Conservation (phyloP, 2,888 invertebrate genomes). For the Dyspetes luteomarginatus region DNA sequence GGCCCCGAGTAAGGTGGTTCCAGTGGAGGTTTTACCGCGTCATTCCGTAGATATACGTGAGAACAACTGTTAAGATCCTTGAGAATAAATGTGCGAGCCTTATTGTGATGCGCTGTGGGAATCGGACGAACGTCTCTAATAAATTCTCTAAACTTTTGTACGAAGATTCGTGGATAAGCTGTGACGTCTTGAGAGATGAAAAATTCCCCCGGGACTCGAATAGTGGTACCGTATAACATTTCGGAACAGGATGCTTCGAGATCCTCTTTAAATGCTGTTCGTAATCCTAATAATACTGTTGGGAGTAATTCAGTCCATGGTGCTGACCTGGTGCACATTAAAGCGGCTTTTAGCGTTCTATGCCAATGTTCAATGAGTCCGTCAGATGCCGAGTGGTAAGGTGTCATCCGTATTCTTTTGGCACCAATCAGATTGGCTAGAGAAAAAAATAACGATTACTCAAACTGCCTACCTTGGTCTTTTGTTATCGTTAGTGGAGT, state of each 20-base stretch:
- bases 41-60: not conserved
- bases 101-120: not conserved
- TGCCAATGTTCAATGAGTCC: not conserved
- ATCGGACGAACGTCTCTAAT: not conserved
- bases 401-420: not conserved
- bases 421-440: not conserved
- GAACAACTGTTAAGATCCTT: not conserved
- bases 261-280: not conserved
- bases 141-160: not conserved
- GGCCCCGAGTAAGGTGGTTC: not conserved
- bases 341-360: not conserved
- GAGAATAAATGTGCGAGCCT: not conserved
- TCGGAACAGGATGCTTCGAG: not conserved
- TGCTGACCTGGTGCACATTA: not conserved
- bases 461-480: not conserved
- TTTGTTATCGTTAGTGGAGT: too few species aligned
- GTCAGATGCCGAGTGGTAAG: not conserved
- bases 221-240: not conserved
- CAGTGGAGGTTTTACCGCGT: not conserved
- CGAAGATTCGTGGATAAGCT: not conserved
- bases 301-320: not conserved
- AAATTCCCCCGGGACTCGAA: not conserved
- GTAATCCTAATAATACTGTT: not conserved
- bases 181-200: not conserved
- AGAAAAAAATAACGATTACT: not conserved